phyloP scores from a whole-genome alignment of 2,797 vertebrate genomes.

The Tangara arthus region DNA sequence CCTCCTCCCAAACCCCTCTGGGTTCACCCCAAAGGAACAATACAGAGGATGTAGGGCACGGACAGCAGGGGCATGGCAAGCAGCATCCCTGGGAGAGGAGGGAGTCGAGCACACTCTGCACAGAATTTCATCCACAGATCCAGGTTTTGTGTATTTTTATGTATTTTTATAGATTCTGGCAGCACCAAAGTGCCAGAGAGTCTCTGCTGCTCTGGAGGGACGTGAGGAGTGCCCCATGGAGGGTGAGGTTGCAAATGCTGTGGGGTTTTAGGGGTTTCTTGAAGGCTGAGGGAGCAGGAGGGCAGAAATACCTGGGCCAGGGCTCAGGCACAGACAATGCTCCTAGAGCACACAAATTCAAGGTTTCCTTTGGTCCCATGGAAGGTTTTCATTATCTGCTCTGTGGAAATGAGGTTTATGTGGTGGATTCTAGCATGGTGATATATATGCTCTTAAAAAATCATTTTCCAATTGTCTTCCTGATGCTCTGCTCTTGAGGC shows the following conservation, averaged over 20 bases:
- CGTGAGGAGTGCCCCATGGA: accelerated
- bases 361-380: not conserved
- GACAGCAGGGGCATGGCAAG: not conserved
- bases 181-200: not conserved
- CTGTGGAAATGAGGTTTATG: not conserved
- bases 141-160: not conserved
- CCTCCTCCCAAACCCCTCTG: not conserved
- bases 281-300: not conserved
- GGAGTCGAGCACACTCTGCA: accelerated
- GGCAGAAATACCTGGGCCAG: not conserved
- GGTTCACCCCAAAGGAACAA: not conserved
- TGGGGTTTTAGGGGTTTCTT: not conserved
- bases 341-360: not conserved
- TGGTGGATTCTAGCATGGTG: not conserved
- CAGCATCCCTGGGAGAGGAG: not conserved
- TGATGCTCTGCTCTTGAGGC: not conserved
- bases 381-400: not conserved
- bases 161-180: not conserved
- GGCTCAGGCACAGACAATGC: not conserved
- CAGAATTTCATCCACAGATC: not conserved
- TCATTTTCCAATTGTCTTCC: not conserved
- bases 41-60: not conserved
- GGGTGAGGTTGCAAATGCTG: not conserved
- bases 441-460: not conserved
- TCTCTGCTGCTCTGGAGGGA: not conserved